Base-by-base conservation (phyloP, 2,113 vertebrate species). In the Anthoscopus minutus region DNA sequence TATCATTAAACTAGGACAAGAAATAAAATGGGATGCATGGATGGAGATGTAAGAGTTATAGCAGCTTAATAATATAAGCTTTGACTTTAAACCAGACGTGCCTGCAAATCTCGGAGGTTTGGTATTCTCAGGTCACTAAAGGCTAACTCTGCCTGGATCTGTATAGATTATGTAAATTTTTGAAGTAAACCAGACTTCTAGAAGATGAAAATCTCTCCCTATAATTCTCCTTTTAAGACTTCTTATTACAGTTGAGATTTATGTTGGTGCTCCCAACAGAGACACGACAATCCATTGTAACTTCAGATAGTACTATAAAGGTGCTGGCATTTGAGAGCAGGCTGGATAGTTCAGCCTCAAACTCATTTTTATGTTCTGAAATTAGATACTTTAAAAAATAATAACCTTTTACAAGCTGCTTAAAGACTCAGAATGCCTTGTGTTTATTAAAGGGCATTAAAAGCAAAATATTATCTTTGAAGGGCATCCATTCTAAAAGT, bases 111-210 rank as follows among this genome's bases (percentile, higher is more conserved):
- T 69, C 1, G 28, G 64, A 54, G 40, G 76, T 83, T 96, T 96
- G 90, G 81, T 84, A 53, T 88, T 97, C 86, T 88, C 50, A 33
- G 90, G 93, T 95, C 92, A 60, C 65, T 72, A 42, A 76, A 76
- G 82, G 88, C 86, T 84, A 72, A 81, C 53, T 95, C 54, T 93
- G 50, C 54, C 62, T 86, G 74, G 66, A 89, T 94, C 82, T 92
- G 51, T 85, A 73, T 76, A 89, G 95, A 85, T 94, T 86, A 89
- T 96, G 92, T 89, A 95, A 93, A 92, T 93, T 96, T 88, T 91
- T 94, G 89, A 96, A 93, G 93, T 82, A 85, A 91, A 76, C 11
- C 85, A 96, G 95, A 89, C 81, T 86, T 92, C 44, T 90, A 69
- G 76, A 60, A 90, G 95, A 93, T 95, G 93, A 88, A 92, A 95